Evolutionary conservation across 2,113 vertebrate genomes (phyloP), one percentile per base, ranked within the genome.

Genomic region (Gavialis gangeticus): DNA sequence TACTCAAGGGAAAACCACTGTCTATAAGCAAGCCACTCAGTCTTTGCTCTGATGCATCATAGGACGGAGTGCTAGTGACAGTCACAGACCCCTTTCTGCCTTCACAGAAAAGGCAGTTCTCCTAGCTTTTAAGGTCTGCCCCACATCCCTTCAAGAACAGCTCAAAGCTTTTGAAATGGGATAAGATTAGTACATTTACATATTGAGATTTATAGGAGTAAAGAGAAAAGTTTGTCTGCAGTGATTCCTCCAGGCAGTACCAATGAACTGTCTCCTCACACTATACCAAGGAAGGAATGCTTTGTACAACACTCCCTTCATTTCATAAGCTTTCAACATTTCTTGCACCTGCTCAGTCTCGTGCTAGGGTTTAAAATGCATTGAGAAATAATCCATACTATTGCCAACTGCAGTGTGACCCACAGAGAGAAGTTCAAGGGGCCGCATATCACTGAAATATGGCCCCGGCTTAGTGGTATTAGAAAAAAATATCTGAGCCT

Each of bases 391-490:
- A 91, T 66, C 76, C 60, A 24, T 86, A 69, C n/a, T 75, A 92
- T 84, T 83, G 22, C 75, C 56, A 79, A 55, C 94, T 84, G 92
- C 2, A 1, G 57, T 85, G 82, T 62, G 90, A 25, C 66, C 69
- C 54, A 73, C 27, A 57, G 88, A 97, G 79, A 55, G 78, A 89
- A 88, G 89, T 94, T 94, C 90, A 95, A 94, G 91, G 88, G 59
- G 62, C 92, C 77, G 73, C 76, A 66, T 92, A 90, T 85, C 79
- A 69, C 69, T 97, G 94, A 97, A 95, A 91, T 92, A 85, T 27
- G 93, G 79, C 60, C 34, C 84, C 66, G 56, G 67, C 64, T 94
- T 95, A 91, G 66, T 1, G 1, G 75, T 93, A 77, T 34, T 94
- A 89, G 16, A 55, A 77, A 89, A 88, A 96, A 88, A 91, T 87